Conservation (phyloP, 2,113 vertebrate genomes). For the Tylochromis polylepis region DNA sequence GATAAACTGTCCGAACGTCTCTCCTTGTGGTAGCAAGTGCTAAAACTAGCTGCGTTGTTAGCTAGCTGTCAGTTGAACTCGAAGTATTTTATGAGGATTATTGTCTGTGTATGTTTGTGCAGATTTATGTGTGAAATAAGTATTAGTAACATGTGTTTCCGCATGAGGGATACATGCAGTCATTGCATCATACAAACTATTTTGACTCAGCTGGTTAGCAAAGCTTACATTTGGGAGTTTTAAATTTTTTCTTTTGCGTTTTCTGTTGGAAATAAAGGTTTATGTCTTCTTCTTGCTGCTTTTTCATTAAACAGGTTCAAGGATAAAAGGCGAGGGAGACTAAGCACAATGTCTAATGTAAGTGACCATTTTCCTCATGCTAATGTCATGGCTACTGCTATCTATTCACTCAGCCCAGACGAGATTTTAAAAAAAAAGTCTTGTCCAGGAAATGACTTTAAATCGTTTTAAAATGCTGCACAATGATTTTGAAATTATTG, state of each 20-base stretch:
- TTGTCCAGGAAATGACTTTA: neutral
- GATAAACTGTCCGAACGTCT: neutral
- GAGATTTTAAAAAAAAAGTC: neutral
- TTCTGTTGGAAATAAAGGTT: fast-evolving
- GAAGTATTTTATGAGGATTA: neutral
- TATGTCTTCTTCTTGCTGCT: neutral
- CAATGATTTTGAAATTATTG: neutral
- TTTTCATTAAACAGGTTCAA: slow-evolving; percentile 3
- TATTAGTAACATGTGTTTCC: neutral
- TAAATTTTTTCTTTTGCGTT: neutral
- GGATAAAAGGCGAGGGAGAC: neutral
- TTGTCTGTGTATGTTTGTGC: neutral
- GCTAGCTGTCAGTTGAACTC: neutral
- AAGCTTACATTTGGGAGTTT: neutral
- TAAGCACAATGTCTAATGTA: slow-evolving; percentile 47
- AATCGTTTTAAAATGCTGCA: neutral
- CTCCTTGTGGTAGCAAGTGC: neutral
- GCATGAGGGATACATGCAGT: fast-evolving
- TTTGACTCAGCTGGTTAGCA: neutral
- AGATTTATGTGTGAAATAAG: neutral
- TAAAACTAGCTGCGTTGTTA: neutral
- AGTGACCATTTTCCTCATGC: neutral
- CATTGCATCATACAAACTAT: slow-evolving; percentile 18
- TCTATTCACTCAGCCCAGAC: neutral
- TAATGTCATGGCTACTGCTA: neutral